These are phyloP conservation scores for Chaetogeoica ovagalla DNA, from an alignment of 2,888 invertebrate genomes.

Conservation along the genomic window DNA sequence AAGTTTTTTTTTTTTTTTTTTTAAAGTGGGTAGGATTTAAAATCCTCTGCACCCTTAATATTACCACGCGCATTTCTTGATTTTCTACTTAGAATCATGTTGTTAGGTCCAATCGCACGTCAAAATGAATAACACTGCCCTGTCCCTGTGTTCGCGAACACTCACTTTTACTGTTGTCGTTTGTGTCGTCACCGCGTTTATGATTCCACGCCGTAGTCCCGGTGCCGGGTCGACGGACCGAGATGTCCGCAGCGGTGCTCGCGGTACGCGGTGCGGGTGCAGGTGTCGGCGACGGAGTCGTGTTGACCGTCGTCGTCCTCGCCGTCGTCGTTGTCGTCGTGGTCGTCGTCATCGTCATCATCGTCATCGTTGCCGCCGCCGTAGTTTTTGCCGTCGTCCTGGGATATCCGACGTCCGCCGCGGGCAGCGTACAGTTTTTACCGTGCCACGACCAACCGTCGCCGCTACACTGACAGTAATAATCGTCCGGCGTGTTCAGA, in stretches of 20 bases:
- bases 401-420: constrained; percentile 58
- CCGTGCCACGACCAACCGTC: constrained; percentile 69
- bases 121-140: too few relatives aligned
- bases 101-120: too few relatives aligned
- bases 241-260: neutral
- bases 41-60: too few relatives aligned
- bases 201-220: neutral
- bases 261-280: neutral
- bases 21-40: too few relatives aligned
- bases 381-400: neutral
- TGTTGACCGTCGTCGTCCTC: neutral
- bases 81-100: too few relatives aligned
- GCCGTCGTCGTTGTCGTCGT: neutral
- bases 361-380: neutral
- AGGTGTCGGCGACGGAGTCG: neutral
- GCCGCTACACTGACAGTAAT: constrained; percentile 88
- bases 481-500: constrained; percentile 84
- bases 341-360: neutral
- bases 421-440: constrained; percentile 73
- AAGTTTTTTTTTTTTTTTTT: too few relatives aligned
- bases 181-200: neutral
- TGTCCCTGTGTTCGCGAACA: neutral
- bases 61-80: too few relatives aligned
- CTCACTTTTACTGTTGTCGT: constrained; percentile 1
- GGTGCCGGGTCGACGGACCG: neutral